Evolutionary conservation across 23 tunicate genomes (phyloP).

Genomic region (Trididemnum miniatum): DNA sequence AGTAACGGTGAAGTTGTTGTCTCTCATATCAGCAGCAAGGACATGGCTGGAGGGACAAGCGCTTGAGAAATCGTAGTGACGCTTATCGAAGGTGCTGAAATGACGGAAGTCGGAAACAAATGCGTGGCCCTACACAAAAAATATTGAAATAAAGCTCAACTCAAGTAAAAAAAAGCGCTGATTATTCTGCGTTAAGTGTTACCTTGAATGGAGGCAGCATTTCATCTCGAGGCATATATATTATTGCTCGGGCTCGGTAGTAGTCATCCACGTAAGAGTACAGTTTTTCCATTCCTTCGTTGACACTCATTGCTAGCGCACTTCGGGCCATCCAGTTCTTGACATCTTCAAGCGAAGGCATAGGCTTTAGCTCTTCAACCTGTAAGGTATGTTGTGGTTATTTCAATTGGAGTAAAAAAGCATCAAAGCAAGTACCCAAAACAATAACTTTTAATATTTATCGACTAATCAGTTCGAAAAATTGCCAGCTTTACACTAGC

Average conservation of each 20-base stretch:
- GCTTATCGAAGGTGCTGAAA: slow-evolving; percentile 90
- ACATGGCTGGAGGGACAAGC: slow-evolving; percentile 80
- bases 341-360: slow-evolving; percentile 63
- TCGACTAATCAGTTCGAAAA: too few relatives aligned
- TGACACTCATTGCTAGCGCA: slow-evolving; percentile 58
- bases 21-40: slow-evolving; percentile 53
- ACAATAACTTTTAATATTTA: too few relatives aligned
- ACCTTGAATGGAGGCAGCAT: slow-evolving; percentile 94
- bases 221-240: slow-evolving; percentile 78
- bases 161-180: neutral
- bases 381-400: too few relatives aligned
- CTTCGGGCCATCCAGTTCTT: slow-evolving; percentile 67
- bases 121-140: slow-evolving; percentile 71
- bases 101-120: slow-evolving; percentile 87
- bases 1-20: slow-evolving; percentile 67
- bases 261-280: slow-evolving; percentile 56
- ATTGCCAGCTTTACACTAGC: too few relatives aligned
- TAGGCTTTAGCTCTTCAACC: slow-evolving; percentile 54
- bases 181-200: neutral
- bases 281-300: slow-evolving; percentile 35
- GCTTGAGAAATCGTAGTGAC: slow-evolving; percentile 63
- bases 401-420: too few relatives aligned
- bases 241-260: slow-evolving; percentile 57
- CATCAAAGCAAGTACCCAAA: too few relatives aligned
- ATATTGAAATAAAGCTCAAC: neutral